phyloP scores from a whole-genome alignment of 2,797 vertebrate species.

The Gambusia yucatana region DNA sequence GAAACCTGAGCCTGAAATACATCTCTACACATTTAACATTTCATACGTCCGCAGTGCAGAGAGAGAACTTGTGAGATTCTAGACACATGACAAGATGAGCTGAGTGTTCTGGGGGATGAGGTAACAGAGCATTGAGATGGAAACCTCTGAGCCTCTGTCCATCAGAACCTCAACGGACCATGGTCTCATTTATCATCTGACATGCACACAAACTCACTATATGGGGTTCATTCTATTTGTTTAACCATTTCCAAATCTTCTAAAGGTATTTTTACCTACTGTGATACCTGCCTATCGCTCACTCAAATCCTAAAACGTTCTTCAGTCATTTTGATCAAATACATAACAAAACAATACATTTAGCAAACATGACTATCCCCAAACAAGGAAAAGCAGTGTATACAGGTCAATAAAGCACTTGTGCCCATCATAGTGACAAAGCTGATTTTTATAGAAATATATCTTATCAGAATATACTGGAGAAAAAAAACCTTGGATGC shows the following conservation, averaged over 20 bases:
- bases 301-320: slow-evolving; percentile 17
- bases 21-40: slow-evolving; percentile 75
- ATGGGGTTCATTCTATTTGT: slow-evolving; percentile 20
- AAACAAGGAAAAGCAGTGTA: slow-evolving; percentile 4
- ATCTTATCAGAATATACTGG: neutral
- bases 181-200: slow-evolving; percentile 73
- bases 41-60: slow-evolving; percentile 65
- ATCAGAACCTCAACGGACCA: slow-evolving; percentile 69
- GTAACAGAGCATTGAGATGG: slow-evolving; percentile 69
- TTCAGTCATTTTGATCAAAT: slow-evolving; percentile 31
- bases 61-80: slow-evolving; percentile 45
- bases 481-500: slow-evolving; percentile 35
- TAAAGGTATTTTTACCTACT: neutral
- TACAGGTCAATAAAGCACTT: slow-evolving; percentile 24
- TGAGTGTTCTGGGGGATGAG: slow-evolving; percentile 70
- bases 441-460: neutral
- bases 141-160: slow-evolving; percentile 70
- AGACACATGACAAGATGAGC: slow-evolving; percentile 63
- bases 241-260: slow-evolving; percentile 15
- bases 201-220: slow-evolving; percentile 39
- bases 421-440: slow-evolving; percentile 12
- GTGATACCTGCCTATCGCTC: slow-evolving; percentile 6
- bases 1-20: slow-evolving; percentile 78
- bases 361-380: slow-evolving; percentile 12
- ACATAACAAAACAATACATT: slow-evolving; percentile 30